Base-by-base conservation (phyloP, 2,888 invertebrate genomes). In the Oligia latruncula region DNA sequence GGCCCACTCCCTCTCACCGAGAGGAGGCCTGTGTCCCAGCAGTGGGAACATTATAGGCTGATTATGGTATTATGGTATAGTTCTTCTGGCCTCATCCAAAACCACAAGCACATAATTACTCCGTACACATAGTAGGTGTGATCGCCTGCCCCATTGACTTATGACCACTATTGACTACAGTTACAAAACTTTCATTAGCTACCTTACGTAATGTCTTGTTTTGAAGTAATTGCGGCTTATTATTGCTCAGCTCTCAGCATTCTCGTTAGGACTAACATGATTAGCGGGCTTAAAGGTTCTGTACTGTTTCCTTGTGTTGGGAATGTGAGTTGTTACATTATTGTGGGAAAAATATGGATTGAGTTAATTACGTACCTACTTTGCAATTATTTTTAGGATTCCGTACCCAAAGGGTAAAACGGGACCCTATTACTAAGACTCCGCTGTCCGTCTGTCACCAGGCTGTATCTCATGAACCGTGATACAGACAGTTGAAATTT, bases 61-160 rank as follows among this genome's bases (percentile, higher is more conserved):
- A 29, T 29, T 29, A 29, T 29, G 29, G 29, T 29, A 29, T 29
- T 29, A 29, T 29, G 29, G 29, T 29, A 29, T 43, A 62, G 23
- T 71, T 40, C 15, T 68, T 13, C 20, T 76, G 15, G 78, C 71
- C 76, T 17, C 49, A 62, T 65, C 29, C 60, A 71, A 75, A 80
- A 80, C 66, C 23, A 43, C 55, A 74, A 60, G 90, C 90, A 91
- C 55, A 90, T 92, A 93, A 95, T 95, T 95, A 95, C 91, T 86
- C 89, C 80, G 80, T 86, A 95, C 94, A 95, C 72, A 93, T 83
- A 80, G 90, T 90, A 93, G 94, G 93, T 94, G 93, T 94, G 90
- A 93, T 90, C 86, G 55, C 71, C 74, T 81, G 55, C 29, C 17
- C 71, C 74, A 71, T 20, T 72, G 68, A 86, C 46, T 81, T 84